These are phyloP conservation scores for Odontomachus brunneus DNA, from an alignment of 1,140 invertebrate species.

Conservation along the genomic window DNA sequence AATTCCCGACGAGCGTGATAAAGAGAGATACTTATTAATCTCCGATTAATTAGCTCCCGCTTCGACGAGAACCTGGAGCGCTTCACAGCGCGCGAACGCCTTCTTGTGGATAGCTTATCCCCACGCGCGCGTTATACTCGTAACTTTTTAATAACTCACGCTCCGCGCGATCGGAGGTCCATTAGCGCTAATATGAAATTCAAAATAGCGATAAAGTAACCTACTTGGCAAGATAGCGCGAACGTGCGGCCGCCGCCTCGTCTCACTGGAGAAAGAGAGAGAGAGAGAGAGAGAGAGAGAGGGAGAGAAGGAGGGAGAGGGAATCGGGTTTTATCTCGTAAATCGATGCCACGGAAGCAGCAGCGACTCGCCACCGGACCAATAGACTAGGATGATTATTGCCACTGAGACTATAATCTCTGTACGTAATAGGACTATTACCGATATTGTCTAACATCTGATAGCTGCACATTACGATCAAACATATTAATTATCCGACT, in stretches of 20 bases:
- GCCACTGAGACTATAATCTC: constrained; percentile 32
- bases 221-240: constrained; percentile 10
- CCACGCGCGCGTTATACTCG: neutral
- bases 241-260: neutral
- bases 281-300: constrained; percentile 4
- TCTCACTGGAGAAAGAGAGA: neutral
- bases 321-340: constrained; percentile 50
- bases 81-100: neutral
- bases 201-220: constrained; percentile 49
- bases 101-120: neutral
- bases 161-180: neutral
- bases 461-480: constrained; percentile 41
- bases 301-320: neutral
- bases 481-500: constrained; percentile 53
- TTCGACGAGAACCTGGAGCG: neutral
- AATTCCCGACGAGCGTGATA: neutral
- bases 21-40: neutral
- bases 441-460: constrained; percentile 50
- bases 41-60: neutral
- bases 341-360: constrained; percentile 39
- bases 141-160: constrained; percentile 31
- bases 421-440: constrained; percentile 57
- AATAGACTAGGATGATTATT: constrained; percentile 38
- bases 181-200: constrained; percentile 56
- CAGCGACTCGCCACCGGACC: neutral